Base-by-base conservation (phyloP, 2,113 vertebrate species). In the Monopterus albus region DNA sequence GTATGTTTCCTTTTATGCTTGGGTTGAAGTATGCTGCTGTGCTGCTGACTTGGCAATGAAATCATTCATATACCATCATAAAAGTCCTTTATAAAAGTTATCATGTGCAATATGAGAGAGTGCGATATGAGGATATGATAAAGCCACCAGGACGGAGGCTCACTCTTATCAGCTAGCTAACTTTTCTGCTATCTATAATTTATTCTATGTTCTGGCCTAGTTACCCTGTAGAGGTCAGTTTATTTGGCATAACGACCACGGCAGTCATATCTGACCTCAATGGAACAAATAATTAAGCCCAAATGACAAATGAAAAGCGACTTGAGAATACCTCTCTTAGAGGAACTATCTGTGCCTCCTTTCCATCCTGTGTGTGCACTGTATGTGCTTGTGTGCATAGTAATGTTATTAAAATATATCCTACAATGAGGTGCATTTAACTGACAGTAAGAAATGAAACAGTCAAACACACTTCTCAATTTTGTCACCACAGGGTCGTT, bases 401-500 rank as follows among this genome's bases (percentile, higher is more conserved):
- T n/a, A n/a, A n/a, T n/a, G n/a, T n/a, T n/a, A n/a, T n/a, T n/a
- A n/a, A n/a, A n/a, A n/a, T n/a, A n/a, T n/a, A n/a, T n/a, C n/a
- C n/a, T n/a, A n/a, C n/a, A n/a, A n/a, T n/a, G n/a, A n/a, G n/a
- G n/a, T n/a, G n/a, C n/a, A n/a, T n/a, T n/a, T 25, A 31, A 25
- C 18, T 0, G 28, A 15, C 2, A 1, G 21, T 26, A 23, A 50
- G 8, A 66, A 33, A 14, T 36, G 25, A 39, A 7, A 13, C 5
- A 6, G 14, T 35, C 17, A 46, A 60, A 59, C 11, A 56, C 17
- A 29, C 8, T 0, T 38, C 3, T 0, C 2, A 4, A 17, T 50
- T 39, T 49, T 59, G 5, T 74, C 7, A 23, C 23, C 26, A 5
- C 60, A 99, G 98, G 98, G 96, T 25, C 94, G 91, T 13, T 99